Evolutionary conservation across 2,888 invertebrate species (phyloP), one percentile per base, ranked within the genome.

Genomic region (Melieria crassipennis): DNA sequence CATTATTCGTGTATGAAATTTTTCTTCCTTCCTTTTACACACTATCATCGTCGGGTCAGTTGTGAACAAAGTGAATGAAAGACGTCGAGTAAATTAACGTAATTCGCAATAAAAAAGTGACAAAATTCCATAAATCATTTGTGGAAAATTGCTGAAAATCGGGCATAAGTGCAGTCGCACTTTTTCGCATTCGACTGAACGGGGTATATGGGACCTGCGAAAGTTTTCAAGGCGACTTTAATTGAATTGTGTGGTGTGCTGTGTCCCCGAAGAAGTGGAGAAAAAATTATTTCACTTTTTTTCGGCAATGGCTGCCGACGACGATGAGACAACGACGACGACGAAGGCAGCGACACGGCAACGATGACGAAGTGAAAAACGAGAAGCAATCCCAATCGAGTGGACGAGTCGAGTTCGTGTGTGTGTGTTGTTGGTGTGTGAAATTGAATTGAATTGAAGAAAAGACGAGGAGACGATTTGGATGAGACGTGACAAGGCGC

Each of bases 301-400:
- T 78, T 78, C 77, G 77, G 74, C 75, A 75, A 77, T 77, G 77
- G 76, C 76, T 73, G 76, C 76, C 78, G 77, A 75, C 73, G 75
- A 70, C 65, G 69, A 63, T 57, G 70, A 73, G 73, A 71, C 72
- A 69, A 66, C 60, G 75, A 68, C 74, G 75, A 75, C 71, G 71
- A 72, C 67, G 71, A 4, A n/a, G 45, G 50, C 58, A 60, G 67
- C 50, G 7, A 50, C 50, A 58, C 75, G 73, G 73, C 74, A 75
- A 75, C 74, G 77, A 75, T 75, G 78, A 77, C 77, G 76, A 80
- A 78, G 77, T 78, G 77, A 79, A 79, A 78, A 76, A 78, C 78
- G 76, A 78, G 75, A 77, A 75, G 60, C 45, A 60, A 30, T 30
- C 30, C 30, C 30, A 30, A 67, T 67, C 63, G 65, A 73, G 70